Base-by-base conservation (phyloP, 2,797 vertebrate genomes). In the Streptopelia turtur region DNA sequence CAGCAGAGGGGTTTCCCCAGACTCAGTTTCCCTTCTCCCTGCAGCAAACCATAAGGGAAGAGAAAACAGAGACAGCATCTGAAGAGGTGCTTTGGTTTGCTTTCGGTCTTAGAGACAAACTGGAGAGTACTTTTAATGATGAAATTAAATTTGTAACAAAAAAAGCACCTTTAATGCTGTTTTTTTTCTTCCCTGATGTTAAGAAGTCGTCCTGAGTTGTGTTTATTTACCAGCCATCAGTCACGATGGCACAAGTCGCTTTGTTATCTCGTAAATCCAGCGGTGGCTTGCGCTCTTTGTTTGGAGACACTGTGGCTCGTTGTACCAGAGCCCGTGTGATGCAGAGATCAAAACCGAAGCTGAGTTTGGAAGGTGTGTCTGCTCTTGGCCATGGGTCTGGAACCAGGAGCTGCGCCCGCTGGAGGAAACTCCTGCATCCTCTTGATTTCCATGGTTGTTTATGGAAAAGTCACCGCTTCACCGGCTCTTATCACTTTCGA, bases 271-370 rank as follows among this genome's bases (percentile, higher is more conserved):
- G 7, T 45, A 45, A 45, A 45, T 45, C 43, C 43, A 45, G 43
- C 8, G 43, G 39, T 37, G 60, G 14, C 30, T 90, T 28, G 8
- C 0, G 5, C 39, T 52, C 10, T 43, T 33, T 2, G 1, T 27
- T 37, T n/a, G 52, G 25, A 59, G 10, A 25, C 9, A 5, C 22
- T 1, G 0, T 16, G 28, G n/a, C 41, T 55, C 1, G 0, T 69
- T 18, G 28, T 24, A 39, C 16, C 70, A 11, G 50, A 52, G 25
- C 27, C 35, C 1, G 4, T 22, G 47, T 53, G 15, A 1, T 0
- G 21, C 1, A 1, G 49, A 78, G n/a, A 75, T 22, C 15, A 1
- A 87, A 94, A 89, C 24, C 0, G 7, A 45, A 90, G 71, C 9
- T 2, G 4, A 1, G 35, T 16, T 35, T 1, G 3, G 69, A 56